These are phyloP conservation scores for Chrysogorgia sp. DNA, from an alignment of 92 coral and sea anemone genomes.

Conservation along the genomic window DNA sequence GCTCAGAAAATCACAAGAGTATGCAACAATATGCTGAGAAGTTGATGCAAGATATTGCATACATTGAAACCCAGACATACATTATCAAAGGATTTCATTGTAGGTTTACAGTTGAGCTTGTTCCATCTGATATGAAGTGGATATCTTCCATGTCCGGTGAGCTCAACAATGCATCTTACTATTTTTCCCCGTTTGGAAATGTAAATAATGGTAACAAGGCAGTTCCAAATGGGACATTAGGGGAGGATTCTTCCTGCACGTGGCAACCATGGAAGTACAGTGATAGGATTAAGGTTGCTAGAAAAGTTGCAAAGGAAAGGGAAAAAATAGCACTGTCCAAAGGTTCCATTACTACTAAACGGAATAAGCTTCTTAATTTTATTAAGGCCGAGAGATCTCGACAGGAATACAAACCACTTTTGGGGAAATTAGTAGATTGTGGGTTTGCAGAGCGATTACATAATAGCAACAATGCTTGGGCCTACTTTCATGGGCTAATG, in stretches of 20 bases:
- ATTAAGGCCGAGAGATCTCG: conserved; percentile 58
- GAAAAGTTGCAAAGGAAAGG: conserved; percentile 39
- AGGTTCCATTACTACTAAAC: conserved; percentile 40
- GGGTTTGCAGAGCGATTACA: conserved; percentile 63
- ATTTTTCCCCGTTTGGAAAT: conserved; percentile 38
- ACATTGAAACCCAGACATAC: conserved; percentile 26
- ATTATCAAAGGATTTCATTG: conserved; percentile 23
- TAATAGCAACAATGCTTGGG: conserved; percentile 64
- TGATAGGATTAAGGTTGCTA: conserved; percentile 48
- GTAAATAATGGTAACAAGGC: conserved; percentile 43
- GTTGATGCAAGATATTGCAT: conserved; percentile 51
- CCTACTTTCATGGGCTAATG: conserved; percentile 50
- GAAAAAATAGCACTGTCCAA: conserved; percentile 37
- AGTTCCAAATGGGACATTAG: conserved; percentile 46
- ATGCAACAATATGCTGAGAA: conserved; percentile 52
- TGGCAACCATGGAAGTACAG: conserved; percentile 68
- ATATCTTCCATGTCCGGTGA: conserved; percentile 34
- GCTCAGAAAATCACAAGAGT: conserved; percentile 50
- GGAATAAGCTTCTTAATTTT: conserved; percentile 55
- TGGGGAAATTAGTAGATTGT: conserved; percentile 63
- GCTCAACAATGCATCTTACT: conserved; percentile 39
- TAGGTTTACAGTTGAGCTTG: conserved; percentile 40
- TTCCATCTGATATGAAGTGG: conserved; percentile 50
- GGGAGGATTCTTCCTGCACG: conserved; percentile 42
- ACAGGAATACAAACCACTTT: conserved; percentile 62